Evolutionary conservation across 2,113 vertebrate genomes (phyloP).

Genomic region (Crotalus tigris): DNA sequence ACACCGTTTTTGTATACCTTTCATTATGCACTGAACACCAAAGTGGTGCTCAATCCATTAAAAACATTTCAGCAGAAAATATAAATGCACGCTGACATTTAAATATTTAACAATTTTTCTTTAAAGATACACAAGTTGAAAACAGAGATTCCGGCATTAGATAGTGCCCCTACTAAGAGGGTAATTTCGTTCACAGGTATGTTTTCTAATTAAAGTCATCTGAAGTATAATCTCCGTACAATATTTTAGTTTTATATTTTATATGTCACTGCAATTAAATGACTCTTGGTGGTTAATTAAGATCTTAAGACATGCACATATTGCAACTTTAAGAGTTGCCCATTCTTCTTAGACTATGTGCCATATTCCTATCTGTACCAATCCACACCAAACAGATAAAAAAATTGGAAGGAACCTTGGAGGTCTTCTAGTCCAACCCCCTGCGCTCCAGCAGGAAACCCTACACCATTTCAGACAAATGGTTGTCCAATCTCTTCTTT

Average conservation of each 20-base stretch:
- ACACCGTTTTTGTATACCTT: background rate
- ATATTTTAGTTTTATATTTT: background rate
- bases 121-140: background rate
- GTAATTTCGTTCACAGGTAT: background rate
- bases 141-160: background rate
- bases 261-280: background rate
- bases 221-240: background rate
- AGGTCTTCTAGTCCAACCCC: background rate
- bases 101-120: background rate
- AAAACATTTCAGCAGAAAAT: background rate
- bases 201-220: background rate
- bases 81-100: background rate
- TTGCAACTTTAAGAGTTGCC: background rate
- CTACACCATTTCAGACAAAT: background rate
- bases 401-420: background rate
- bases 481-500: background rate
- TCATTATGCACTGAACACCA: background rate
- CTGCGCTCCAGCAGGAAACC: background rate
- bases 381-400: background rate
- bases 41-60: background rate
- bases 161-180: background rate
- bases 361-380: background rate
- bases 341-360: background rate
- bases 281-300: background rate
- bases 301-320: background rate